Base-by-base conservation (phyloP, 2,888 invertebrate genomes). In the Agapostemon virescens region DNA sequence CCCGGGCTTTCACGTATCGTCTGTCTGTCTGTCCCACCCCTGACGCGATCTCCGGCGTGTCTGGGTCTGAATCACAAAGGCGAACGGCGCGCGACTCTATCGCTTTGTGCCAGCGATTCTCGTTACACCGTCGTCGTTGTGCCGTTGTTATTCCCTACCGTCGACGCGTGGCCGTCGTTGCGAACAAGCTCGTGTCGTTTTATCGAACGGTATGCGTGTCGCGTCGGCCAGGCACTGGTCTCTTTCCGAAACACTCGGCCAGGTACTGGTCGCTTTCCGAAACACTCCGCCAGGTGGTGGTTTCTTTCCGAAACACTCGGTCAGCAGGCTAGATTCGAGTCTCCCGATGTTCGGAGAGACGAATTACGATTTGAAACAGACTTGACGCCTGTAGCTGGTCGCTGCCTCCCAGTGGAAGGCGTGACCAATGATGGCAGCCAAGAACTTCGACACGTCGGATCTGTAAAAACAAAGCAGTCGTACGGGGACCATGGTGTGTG, bases 381-480 rank as follows among this genome's bases (percentile, higher is more conserved):
- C 66, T 63, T 75, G 81, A 79, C 84, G 74, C 49, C 49, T 26
- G 61, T 52, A 52, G 55, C 71, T 45, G 30, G 36, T 61, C n/a
- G 13, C 36, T 9, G 33, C 30, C 40, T 7, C 30, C 52, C 33
- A 2, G 13, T 23, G 55, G 52, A 49, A 71, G 84, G 84, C 82
- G 84, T 84, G 82, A 82, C 63, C 74, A 1, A 15, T n/a, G 42
- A 26, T 23, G 45, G 63, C 74, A 17, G 17, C 52, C 52, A 69
- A 81, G 77, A 77, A 81, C n/a, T 42, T 30, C 30, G 20, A 38
- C 64, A 42, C 64, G 52, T 58, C 66, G 36, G 78, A 76, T 69
- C 11, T 86, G 83, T 88, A 88, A 86, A 89, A 88, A 88, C 86
- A 81, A 85, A 86, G 84, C 87, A 83, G 83, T 81, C 83, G 76